Conservation (phyloP, 2,888 invertebrate genomes). For the Sarcophaga caerulescens region DNA sequence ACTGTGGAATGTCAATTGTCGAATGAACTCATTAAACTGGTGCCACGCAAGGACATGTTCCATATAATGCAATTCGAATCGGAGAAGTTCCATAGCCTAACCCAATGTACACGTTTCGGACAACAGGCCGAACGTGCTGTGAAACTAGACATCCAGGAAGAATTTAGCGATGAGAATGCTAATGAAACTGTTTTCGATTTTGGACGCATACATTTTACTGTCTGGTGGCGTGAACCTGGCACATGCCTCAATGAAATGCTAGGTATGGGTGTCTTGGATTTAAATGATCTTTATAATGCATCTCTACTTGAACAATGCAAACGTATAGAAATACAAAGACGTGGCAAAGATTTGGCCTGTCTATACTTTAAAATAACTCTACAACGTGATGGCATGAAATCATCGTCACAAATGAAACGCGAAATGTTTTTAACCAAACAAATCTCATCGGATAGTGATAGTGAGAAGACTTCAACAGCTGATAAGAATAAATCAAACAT, state of each 20-base stretch:
- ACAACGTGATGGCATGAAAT: conserved; percentile 57
- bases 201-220: conserved; percentile 75
- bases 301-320: conserved; percentile 78
- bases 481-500: conserved; percentile 44
- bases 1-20: conserved; percentile 78
- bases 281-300: conserved; percentile 75
- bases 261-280: conserved; percentile 75
- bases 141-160: conserved; percentile 60
- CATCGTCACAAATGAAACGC: conserved; percentile 44
- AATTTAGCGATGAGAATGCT: conserved; percentile 56
- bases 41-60: conserved; percentile 75
- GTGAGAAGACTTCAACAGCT: conserved; percentile 57
- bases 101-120: conserved; percentile 77
- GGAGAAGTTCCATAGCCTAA: conserved; percentile 78
- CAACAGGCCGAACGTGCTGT: conserved; percentile 75
- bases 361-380: conserved; percentile 76
- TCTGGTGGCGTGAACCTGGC: conserved; percentile 79
- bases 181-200: conserved; percentile 65
- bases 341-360: conserved; percentile 74
- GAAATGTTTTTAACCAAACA: conserved; percentile 53
- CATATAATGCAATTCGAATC: conserved; percentile 79
- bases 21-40: conserved; percentile 73
- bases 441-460: conserved; percentile 64
- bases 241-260: conserved; percentile 78
- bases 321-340: conserved; percentile 75